A percentile compares a stretch with the other conserved stretches of the same genome.
Evolutionary conservation across 2,797 vertebrate species (phyloP).

Genomic region (Cuculus canorus): DNA sequence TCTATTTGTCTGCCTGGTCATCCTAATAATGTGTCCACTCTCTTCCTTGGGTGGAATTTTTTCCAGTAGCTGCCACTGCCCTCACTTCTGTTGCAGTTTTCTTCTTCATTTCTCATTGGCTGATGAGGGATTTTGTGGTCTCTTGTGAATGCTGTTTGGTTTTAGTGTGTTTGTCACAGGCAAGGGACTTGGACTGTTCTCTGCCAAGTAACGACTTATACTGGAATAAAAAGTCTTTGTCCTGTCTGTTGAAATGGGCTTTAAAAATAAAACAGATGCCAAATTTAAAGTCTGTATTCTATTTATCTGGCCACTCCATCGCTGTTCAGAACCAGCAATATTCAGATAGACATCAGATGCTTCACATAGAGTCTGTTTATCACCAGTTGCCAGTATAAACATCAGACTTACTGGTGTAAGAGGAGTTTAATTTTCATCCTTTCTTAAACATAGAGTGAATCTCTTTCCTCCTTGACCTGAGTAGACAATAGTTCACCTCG

Average conservation of each 20-base stretch:
- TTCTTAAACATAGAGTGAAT: neutral
- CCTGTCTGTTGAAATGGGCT: neutral
- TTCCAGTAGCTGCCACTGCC: neutral
- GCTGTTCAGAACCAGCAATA: neutral
- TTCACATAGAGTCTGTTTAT: neutral
- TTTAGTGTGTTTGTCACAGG: neutral
- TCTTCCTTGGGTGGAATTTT: neutral
- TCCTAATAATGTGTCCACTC: neutral
- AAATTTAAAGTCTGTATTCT: neutral
- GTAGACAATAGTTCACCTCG: neutral
- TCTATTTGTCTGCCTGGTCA: neutral
- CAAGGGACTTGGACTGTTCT: neutral
- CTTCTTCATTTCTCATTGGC: neutral
- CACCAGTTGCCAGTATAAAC: neutral
- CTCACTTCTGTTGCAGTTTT: neutral
- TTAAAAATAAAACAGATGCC: neutral
- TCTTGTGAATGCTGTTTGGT: neutral
- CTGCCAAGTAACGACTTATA: neutral
- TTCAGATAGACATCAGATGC: neutral
- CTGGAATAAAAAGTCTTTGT: neutral
- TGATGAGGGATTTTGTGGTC: neutral
- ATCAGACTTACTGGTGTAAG: rapidly evolving
- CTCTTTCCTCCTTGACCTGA: neutral
- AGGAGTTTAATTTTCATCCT: neutral
- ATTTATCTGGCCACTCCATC: neutral